These are phyloP conservation scores for Ammodytes dubius DNA, from an alignment of 2,113 vertebrate genomes.

Conservation along the genomic window DNA sequence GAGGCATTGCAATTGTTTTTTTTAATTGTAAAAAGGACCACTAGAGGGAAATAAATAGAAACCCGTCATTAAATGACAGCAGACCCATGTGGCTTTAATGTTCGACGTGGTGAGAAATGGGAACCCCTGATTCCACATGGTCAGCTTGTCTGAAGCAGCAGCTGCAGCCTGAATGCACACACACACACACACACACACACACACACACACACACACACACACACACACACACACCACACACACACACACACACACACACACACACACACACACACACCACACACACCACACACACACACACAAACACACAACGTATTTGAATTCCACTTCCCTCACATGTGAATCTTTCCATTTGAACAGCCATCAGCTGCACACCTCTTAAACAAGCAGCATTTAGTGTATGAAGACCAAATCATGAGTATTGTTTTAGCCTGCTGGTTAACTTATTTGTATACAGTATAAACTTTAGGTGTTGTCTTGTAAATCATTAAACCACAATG, in stretches of 20 bases:
- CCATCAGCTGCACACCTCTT: slow-evolving; percentile 52
- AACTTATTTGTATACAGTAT: slow-evolving; percentile 16
- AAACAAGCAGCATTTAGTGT: slow-evolving; percentile 47
- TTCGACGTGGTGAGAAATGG: slow-evolving; percentile 58
- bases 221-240: slow-evolving; percentile 13
- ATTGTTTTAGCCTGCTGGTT: slow-evolving; percentile 15
- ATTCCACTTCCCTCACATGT: slow-evolving; percentile 71
- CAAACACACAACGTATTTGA: slow-evolving; percentile 26
- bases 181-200: slow-evolving; percentile 26
- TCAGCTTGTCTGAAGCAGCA: slow-evolving; percentile 67
- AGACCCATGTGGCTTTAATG: slow-evolving; percentile 55
- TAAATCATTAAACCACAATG: slow-evolving; percentile 46
- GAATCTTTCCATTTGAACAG: slow-evolving; percentile 65
- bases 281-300: too few relatives aligned
- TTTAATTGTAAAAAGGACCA: neutral
- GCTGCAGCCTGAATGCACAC: slow-evolving; percentile 57
- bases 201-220: slow-evolving; percentile 34
- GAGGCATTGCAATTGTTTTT: neutral
- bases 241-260: neutral
- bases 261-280: neutral
- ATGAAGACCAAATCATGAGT: slow-evolving; percentile 1
- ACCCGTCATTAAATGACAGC: slow-evolving; percentile 22
- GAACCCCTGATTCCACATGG: slow-evolving; percentile 67
- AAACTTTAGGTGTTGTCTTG: neutral
- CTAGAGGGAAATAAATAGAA: slow-evolving; percentile 12